These are phyloP conservation scores for Botia kubotai DNA, from an alignment of 2,797 vertebrate species.

Conservation along the genomic window DNA sequence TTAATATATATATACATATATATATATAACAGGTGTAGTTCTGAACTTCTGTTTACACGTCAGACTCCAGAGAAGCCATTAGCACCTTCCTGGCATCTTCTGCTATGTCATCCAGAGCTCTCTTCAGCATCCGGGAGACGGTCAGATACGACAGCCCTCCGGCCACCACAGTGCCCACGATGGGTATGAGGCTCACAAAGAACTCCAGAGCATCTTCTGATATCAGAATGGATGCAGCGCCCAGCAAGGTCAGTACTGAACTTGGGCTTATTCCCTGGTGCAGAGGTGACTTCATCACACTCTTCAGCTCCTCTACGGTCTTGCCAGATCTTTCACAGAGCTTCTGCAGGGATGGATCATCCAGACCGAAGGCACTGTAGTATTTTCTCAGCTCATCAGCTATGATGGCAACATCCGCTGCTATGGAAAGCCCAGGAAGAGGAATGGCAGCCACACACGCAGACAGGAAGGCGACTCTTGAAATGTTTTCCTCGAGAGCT, in stretches of 20 bases:
- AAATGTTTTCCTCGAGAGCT: slow-evolving; percentile 44
- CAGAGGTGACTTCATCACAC: slow-evolving; percentile 30
- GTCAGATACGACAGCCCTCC: slow-evolving; percentile 69
- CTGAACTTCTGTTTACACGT: neutral
- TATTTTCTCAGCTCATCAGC: slow-evolving; percentile 67
- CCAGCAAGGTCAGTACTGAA: slow-evolving; percentile 4
- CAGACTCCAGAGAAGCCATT: slow-evolving; percentile 15
- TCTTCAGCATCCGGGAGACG: slow-evolving; percentile 67
- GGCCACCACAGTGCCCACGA: slow-evolving; percentile 67
- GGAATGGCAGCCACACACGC: slow-evolving; percentile 33
- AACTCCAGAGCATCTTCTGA: slow-evolving; percentile 45
- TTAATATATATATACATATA: too few species aligned
- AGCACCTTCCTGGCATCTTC: slow-evolving; percentile 69
- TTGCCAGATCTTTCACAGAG: slow-evolving; percentile 70
- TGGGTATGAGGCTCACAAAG: slow-evolving; percentile 53
- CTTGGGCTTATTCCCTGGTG: slow-evolving; percentile 2
- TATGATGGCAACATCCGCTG: slow-evolving; percentile 55
- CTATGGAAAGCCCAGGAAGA: slow-evolving; percentile 11
- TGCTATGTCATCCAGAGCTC: slow-evolving; percentile 68
- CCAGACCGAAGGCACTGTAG: slow-evolving; percentile 71
- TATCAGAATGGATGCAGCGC: neutral
- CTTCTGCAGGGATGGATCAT: slow-evolving; percentile 67
- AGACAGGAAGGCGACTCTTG: slow-evolving; percentile 52
- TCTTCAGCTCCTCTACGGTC: slow-evolving; percentile 64
- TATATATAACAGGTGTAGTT: neutral